These are phyloP conservation scores for Etia nguti DNA, from an alignment of 2,113 vertebrate genomes.

Conservation along the genomic window DNA sequence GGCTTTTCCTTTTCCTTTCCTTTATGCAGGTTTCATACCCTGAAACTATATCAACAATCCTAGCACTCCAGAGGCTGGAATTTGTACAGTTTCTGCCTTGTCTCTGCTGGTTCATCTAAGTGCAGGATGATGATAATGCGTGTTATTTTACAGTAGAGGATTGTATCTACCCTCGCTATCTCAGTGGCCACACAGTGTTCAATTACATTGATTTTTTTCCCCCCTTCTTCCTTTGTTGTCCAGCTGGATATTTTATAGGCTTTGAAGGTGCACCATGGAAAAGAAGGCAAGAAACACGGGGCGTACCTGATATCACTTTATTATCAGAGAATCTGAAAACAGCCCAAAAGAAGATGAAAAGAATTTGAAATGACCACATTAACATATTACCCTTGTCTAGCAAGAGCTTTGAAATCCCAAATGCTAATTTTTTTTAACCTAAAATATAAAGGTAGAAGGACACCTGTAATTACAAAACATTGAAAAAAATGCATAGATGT, in stretches of 20 bases:
- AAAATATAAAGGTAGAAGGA: background rate
- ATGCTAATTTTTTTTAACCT: background rate
- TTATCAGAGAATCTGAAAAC: background rate
- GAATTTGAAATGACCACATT: background rate
- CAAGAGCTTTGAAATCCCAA: background rate
- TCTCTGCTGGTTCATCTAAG: background rate
- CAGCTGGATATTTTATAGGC: conserved; percentile 1
- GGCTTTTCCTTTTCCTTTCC: background rate
- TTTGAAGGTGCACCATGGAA: background rate
- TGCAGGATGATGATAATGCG: background rate
- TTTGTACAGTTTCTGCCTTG: background rate
- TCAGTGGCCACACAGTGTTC: conserved; percentile 26
- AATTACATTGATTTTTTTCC: conserved; percentile 34
- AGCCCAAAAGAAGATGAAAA: background rate
- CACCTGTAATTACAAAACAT: background rate
- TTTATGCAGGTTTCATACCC: background rate
- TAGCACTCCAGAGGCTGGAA: background rate
- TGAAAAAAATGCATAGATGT: background rate
- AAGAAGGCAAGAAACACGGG: background rate
- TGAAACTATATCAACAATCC: background rate
- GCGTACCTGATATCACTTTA: background rate
- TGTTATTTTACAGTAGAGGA: background rate
- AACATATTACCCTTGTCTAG: background rate
- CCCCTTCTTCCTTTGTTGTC: conserved; percentile 5
- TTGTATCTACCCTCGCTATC: background rate